phyloP scores from a whole-genome alignment of 2,113 vertebrate species.

The Bubo bubo region DNA sequence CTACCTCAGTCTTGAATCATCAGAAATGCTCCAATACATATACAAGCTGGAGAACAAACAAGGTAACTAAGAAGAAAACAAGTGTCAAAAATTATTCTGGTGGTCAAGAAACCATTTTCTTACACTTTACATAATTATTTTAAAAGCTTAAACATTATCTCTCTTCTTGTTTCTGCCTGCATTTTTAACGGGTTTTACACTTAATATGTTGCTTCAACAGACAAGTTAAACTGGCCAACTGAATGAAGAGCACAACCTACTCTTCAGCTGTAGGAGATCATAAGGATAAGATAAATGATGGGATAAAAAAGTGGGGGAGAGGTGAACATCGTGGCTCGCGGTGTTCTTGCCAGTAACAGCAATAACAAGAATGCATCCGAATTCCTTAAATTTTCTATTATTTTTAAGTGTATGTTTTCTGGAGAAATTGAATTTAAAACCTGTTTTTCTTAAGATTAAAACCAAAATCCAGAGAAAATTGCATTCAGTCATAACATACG shows the following conservation, averaged over 20 bases:
- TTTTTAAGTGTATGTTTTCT: not conserved
- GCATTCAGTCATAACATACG: not conserved
- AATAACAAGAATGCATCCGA: not conserved
- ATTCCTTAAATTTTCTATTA: not conserved
- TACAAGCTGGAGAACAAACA: not conserved
- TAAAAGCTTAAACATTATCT: not conserved
- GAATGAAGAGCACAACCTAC: not conserved
- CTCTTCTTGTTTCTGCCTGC: not conserved
- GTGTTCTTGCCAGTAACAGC: not conserved
- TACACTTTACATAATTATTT: not conserved
- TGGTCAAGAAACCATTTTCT: not conserved
- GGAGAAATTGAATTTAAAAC: not conserved
- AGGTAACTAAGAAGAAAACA: not conserved
- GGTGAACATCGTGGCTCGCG: fast-evolving
- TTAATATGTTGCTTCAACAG: not conserved
- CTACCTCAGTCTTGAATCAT: not conserved
- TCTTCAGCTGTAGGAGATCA: not conserved
- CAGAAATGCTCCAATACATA: not conserved
- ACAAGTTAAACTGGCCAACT: not conserved
- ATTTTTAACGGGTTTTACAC: not conserved
- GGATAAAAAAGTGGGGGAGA: not conserved
- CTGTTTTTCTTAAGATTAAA: not conserved
- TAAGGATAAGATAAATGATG: not conserved
- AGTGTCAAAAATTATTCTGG: not conserved
- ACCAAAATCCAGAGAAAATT: not conserved